Base-by-base conservation (phyloP, 1,140 invertebrate species). In the Nomia melanderi region DNA sequence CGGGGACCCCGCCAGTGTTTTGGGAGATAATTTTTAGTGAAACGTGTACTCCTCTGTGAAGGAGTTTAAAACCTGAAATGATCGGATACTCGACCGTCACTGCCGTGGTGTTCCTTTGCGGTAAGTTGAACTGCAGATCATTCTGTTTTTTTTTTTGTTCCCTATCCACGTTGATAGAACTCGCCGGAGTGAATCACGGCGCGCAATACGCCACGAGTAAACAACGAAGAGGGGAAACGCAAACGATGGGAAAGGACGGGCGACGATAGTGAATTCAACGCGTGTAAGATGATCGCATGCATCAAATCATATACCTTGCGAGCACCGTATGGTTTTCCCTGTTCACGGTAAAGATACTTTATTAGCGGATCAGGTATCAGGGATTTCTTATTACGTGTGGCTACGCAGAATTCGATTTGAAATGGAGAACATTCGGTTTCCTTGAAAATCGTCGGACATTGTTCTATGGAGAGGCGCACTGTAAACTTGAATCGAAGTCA, bases 111-210 rank as follows among this genome's bases (percentile, higher is more conserved):
- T 59, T 78, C 25, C 23, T 84, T n/a, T 64, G 69, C 12, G 78
- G 83, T 84, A 72, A 57, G 83, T 84, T n/a, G 4, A 8, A 29
- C 17, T 23, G 4, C 7, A 5, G 4, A n/a, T n/a, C n/a, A n/a
- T n/a, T n/a, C n/a, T n/a, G n/a, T n/a, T n/a, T n/a, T n/a, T n/a
- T n/a, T 60, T 39, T 41, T 44, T 31, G 8, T 14, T 44, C 29
- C n/a, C 20, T 25, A n/a, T 33, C 17, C n/a, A n/a, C 36, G 17
- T 50, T 23, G 33, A 74, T 2, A 73, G 27, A 36, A n/a, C 39
- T 63, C 23, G 8, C 0, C 0, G 11, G 2, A 7, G 47, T 70
- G 39, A 63, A 31, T 80, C 75, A 29, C n/a, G 11, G 25, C 12
- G n/a, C n/a, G 14, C n/a, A 47, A 25, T 25, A 39, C 41, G 0